phyloP scores from a whole-genome alignment of 2,797 vertebrate species.

The Toxotes lorentzi region DNA sequence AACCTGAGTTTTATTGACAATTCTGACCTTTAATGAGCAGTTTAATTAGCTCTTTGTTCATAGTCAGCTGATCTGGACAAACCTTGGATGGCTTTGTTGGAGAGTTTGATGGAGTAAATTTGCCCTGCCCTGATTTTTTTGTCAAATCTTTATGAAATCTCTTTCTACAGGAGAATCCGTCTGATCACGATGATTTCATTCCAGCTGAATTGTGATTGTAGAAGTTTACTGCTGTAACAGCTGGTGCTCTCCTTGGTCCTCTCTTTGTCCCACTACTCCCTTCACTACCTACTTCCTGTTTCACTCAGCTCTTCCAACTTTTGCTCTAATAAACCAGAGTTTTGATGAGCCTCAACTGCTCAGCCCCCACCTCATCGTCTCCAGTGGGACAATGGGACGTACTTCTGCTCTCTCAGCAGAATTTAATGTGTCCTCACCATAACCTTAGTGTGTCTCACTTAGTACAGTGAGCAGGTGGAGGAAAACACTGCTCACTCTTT shows the following conservation, averaged over 20 bases:
- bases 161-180: too few relatives aligned
- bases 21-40: neutral
- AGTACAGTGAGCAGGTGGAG: neutral
- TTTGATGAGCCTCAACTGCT: neutral
- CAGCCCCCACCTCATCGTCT: constrained; percentile 2
- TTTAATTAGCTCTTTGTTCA: too few relatives aligned
- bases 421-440: neutral
- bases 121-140: too few relatives aligned
- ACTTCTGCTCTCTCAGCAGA: constrained; percentile 14
- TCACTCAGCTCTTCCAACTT: neutral
- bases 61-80: too few relatives aligned
- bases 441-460: neutral
- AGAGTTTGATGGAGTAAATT: neutral
- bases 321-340: neutral
- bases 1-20: neutral
- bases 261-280: neutral
- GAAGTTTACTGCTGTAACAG: neutral
- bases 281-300: neutral
- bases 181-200: neutral
- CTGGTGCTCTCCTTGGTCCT: neutral
- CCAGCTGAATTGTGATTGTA: neutral
- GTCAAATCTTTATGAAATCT: too few relatives aligned
- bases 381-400: neutral
- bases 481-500: neutral
- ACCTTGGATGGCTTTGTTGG: neutral